Base-by-base conservation (phyloP, 2,113 vertebrate genomes). In the Gymnobelideus leadbeateri region DNA sequence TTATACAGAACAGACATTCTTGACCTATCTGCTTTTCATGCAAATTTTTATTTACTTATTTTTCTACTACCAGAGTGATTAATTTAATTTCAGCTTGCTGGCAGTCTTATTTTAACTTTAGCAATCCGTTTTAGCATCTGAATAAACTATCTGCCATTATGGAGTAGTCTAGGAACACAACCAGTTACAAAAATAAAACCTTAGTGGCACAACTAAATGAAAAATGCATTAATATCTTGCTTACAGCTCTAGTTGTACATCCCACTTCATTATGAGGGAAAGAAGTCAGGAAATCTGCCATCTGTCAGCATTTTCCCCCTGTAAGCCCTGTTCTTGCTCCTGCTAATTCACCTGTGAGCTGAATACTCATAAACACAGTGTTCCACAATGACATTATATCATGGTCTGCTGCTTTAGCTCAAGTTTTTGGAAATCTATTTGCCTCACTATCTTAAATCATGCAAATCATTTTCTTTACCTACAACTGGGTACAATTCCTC, bases 291-390 rank as follows among this genome's bases (percentile, higher is more conserved):
- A 23, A 26, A 92, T 92, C 93, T 96, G 96, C 96, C 94, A 94
- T 96, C 96, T 98, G 96, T 96, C 96, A 97, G 95, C 91, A 89
- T 91, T 96, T 96, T 96, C 93, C 96, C 14, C 51, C 51, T 57
- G 61, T 51, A 9, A 52, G 52, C 55, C 84, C 46, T 51, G 1
- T 93, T 93, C 92, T 91, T 96, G 89, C 55, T 97, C 77, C 10
- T 37, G 3, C 37, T 94, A 28, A 89, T 97, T 96, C 51, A 95
- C 94, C 96, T 96, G 96, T 92, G 96, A 97, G 93, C 91, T 89
- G 46, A 94, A 97, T 96, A 50, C 93, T 96, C 96, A 95, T 37
- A 95, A 96, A 92, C 91, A 52, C 9, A 28, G 43, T 55, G 92
- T 95, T 93, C 52, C 52, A 55, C 54, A 31, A 84, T 53, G 25